These are phyloP conservation scores for Leucophora obtusa DNA, from an alignment of 2,888 invertebrate species.

Conservation along the genomic window DNA sequence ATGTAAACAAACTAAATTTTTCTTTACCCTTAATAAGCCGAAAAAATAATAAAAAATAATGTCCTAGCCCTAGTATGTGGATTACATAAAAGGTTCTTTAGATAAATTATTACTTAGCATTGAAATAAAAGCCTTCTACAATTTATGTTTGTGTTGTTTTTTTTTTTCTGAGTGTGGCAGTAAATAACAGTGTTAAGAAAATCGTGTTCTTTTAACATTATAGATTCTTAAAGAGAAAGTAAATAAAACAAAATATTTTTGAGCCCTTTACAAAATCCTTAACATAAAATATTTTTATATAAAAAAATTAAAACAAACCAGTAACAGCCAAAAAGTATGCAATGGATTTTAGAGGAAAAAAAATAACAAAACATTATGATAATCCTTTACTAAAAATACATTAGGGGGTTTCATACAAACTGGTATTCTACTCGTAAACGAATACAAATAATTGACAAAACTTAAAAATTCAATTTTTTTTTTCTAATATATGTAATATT, in stretches of 20 bases:
- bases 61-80: slow-evolving; percentile 59
- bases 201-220: slow-evolving; percentile 58
- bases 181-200: slow-evolving; percentile 53
- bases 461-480: too few species aligned
- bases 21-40: slow-evolving; percentile 54
- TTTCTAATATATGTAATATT: too few species aligned
- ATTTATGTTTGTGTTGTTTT: slow-evolving; percentile 26
- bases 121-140: slow-evolving; percentile 30
- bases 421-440: too few species aligned
- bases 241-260: slow-evolving; percentile 34
- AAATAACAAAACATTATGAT: too few species aligned
- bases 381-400: too few species aligned
- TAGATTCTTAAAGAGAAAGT: slow-evolving; percentile 48
- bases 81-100: slow-evolving; percentile 45
- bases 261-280: slow-evolving; percentile 27
- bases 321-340: slow-evolving; percentile 32
- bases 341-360: slow-evolving; percentile 22
- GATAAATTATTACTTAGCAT: slow-evolving; percentile 51
- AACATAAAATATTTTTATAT: slow-evolving; percentile 40
- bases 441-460: too few species aligned
- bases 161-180: slow-evolving; percentile 11
- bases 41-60: slow-evolving; percentile 73
- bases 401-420: too few species aligned
- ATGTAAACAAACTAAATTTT: slow-evolving; percentile 61
- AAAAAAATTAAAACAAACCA: slow-evolving; percentile 7